Base-by-base conservation (phyloP, 1,140 invertebrate species). In the Pinna nobilis region DNA sequence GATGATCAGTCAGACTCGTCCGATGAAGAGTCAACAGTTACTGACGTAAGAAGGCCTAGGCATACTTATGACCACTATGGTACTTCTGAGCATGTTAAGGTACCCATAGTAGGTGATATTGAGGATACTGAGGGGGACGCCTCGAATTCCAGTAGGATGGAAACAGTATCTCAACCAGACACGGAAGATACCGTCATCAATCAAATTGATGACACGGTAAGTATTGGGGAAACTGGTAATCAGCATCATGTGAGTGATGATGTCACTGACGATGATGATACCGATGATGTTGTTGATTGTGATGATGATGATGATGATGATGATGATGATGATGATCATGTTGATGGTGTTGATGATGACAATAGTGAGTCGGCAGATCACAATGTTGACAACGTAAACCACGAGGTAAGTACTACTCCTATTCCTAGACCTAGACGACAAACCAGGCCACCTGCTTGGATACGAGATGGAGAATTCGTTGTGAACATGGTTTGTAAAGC, bases 1-100 rank as follows among this genome's bases (percentile, higher is more conserved):
- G 33, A 60, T 41, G 57, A 60, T 60, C 32, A 60, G 23, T 60
- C 57, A n/a, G 33, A 15, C n/a, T n/a, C n/a, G n/a, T n/a, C n/a
- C n/a, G n/a, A n/a, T n/a, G n/a, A n/a, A n/a, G n/a, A n/a, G n/a
- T n/a, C n/a, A n/a, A n/a, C n/a, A n/a, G n/a, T n/a, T n/a, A n/a
- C n/a, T n/a, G n/a, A n/a, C n/a, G n/a, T n/a, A n/a, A n/a, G n/a
- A n/a, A n/a, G n/a, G n/a, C n/a, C n/a, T n/a, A 13, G 51, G 2
- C 5, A 13, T 32, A 15, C 51, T 55, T 32, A 32, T 55, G 25
- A 55, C 33, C 51, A 32, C 28, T 32, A 28, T 55, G 51, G 51
- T 55, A 32, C 30, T 18, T 28, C 30, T n/a, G 6, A 55, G 51
- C 30, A 55, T 30, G 51, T 32, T 13, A 55, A 50, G 51, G 33